A percentile compares a stretch with the other conserved stretches of the same genome.
Conservation (phyloP, 2,113 vertebrate species). For the cattle (Bos taurus) region ARS-UCD2.0 NC_037347.1:25118001-25118500, state of each 20-base stretch:
- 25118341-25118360: not conserved
- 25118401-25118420: not conserved
- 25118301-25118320: not conserved
- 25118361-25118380: not conserved
- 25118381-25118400: not conserved
- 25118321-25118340: not conserved
- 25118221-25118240: not conserved
- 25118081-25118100: not conserved
- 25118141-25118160: not conserved
- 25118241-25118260: not conserved
- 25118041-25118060: not conserved
- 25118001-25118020: not conserved
- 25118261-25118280: not conserved
- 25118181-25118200: not conserved
- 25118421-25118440: not conserved
- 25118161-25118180: not conserved
- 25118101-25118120: not conserved
- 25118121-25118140: not conserved
- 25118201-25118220: not conserved
- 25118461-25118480: not conserved
- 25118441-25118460: not conserved
- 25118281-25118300: not conserved
- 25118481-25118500: not conserved
- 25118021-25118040: not conserved
- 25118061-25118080: not conserved